Conservation (phyloP, 1,140 invertebrate species). For the Drosophila grimshawi region DNA sequence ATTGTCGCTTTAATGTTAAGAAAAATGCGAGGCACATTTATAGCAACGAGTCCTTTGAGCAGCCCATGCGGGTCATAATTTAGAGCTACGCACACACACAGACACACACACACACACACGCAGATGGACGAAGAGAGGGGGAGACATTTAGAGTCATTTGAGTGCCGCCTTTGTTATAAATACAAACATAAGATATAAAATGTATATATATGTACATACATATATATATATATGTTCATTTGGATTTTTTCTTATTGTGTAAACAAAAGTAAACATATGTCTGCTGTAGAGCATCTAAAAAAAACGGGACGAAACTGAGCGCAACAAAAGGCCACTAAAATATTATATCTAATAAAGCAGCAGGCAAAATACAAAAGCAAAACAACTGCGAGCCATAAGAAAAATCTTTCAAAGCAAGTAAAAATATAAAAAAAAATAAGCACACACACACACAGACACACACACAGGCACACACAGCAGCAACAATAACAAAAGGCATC, state of each 20-base stretch:
- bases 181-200: slow-evolving; percentile 44
- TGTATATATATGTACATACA: slow-evolving; percentile 10
- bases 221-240: slow-evolving; percentile 1
- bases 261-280: slow-evolving; percentile 77
- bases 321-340: slow-evolving; percentile 74
- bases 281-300: slow-evolving; percentile 65
- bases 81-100: slow-evolving; percentile 44
- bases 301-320: slow-evolving; percentile 20
- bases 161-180: slow-evolving; percentile 71
- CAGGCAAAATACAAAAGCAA: slow-evolving; percentile 52
- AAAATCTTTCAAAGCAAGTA: slow-evolving; percentile 13
- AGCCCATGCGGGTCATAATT: slow-evolving; percentile 64
- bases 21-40: slow-evolving; percentile 74
- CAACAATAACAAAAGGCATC: slow-evolving; percentile 78
- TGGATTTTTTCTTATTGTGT: slow-evolving; percentile 9
- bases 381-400: slow-evolving; percentile 32
- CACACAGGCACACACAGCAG: slow-evolving; percentile 17
- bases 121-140: not conserved
- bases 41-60: slow-evolving; percentile 40
- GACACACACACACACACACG: not conserved
- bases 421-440: slow-evolving; percentile 25
- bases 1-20: slow-evolving; percentile 67
- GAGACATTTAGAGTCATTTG: slow-evolving; percentile 62
- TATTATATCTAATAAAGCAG: slow-evolving; percentile 82
- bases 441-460: slow-evolving; percentile 26